These are phyloP conservation scores for Cygnus olor DNA, from an alignment of 2,797 vertebrate species.

Conservation along the genomic window DNA sequence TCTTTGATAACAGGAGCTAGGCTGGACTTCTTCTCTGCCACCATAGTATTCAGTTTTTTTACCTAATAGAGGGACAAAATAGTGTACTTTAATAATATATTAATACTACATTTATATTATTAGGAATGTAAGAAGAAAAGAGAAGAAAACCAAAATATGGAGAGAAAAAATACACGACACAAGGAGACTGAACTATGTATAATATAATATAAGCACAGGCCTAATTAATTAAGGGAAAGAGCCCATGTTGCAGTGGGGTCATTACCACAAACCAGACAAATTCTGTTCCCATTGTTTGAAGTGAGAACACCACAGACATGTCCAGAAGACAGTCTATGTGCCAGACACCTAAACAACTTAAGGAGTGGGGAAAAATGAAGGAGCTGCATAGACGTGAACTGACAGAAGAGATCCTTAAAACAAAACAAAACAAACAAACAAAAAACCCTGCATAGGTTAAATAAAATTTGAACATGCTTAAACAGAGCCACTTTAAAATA, in stretches of 20 bases:
- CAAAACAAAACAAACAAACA: neutral
- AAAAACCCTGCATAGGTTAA: neutral
- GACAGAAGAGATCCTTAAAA: neutral
- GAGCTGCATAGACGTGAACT: neutral
- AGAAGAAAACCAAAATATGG: neutral
- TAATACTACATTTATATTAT: neutral
- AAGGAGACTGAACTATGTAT: neutral
- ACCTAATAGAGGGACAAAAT: conserved; percentile 82
- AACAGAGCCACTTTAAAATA: neutral
- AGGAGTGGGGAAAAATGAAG: neutral
- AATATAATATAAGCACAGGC: neutral
- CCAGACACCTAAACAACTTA: neutral
- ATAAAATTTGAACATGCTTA: neutral
- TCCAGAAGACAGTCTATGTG: neutral
- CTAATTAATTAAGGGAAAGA: neutral
- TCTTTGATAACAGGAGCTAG: conserved; percentile 95
- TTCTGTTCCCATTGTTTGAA: neutral
- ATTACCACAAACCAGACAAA: neutral
- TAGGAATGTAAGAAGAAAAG: neutral
- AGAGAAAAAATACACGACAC: neutral
- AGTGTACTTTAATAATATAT: neutral
- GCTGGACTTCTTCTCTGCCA: conserved; percentile 91
- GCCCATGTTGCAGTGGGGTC: neutral
- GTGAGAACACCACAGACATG: neutral
- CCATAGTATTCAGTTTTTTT: conserved; percentile 89